phyloP scores from a whole-genome alignment of 2,888 invertebrate species.

The Pammene aurita region DNA sequence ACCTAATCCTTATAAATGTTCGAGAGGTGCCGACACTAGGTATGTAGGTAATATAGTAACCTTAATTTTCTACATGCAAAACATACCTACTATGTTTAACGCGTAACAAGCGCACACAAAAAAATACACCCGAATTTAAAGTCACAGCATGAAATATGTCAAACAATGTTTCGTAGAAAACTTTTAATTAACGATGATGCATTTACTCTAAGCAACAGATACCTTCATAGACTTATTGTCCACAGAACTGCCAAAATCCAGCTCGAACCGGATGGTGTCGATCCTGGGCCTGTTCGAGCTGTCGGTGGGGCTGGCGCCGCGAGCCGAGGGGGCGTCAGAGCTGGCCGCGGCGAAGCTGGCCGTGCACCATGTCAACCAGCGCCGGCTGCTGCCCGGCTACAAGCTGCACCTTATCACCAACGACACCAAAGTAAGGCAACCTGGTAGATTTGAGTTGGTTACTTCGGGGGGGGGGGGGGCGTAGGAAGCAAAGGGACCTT shows the following conservation, averaged over 20 bases:
- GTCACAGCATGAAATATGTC: no score
- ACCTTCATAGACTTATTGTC: constrained; percentile 28
- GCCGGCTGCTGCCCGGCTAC: constrained; percentile 88
- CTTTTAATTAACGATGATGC: no score
- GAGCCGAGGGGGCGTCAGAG: constrained; percentile 88
- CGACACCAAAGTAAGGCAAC: constrained; percentile 89
- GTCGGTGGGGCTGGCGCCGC: constrained; percentile 85
- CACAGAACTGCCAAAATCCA: constrained; percentile 58
- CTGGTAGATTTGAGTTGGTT: neutral
- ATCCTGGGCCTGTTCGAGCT: constrained; percentile 92
- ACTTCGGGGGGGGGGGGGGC: no score
- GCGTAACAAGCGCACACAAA: no score
- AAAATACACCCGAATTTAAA: no score
- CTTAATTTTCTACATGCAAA: no score
- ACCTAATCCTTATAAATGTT: no score
- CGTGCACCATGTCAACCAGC: constrained; percentile 89
- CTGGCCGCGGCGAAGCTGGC: constrained; percentile 91
- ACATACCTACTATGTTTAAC: no score
- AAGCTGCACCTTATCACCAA: constrained; percentile 89
- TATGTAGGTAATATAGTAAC: no score
- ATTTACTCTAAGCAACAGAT: neutral
- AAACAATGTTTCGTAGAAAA: no score
- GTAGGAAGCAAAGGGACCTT: neutral
- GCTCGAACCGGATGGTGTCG: constrained; percentile 80
- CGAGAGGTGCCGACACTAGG: no score